Percentiles rank a stretch among this genome's conserved stretches.
Evolutionary conservation across 2,888 invertebrate species (phyloP).

Genomic region (Oxystoma pomonae): DNA sequence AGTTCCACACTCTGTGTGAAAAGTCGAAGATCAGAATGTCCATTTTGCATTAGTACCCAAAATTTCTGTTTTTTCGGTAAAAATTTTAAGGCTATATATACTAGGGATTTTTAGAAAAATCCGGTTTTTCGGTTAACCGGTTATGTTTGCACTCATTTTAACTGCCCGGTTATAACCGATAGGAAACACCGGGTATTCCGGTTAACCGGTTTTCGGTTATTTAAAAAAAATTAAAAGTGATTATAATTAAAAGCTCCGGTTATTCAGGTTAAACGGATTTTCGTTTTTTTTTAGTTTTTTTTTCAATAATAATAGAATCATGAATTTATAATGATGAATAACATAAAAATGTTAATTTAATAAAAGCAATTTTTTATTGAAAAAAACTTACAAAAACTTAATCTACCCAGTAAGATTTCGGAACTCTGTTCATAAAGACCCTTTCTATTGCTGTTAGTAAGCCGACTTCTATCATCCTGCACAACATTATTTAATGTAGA

Average conservation of each 20-base stretch:
- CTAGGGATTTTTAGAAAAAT: not conserved
- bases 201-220: not conserved
- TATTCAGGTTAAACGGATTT: not conserved
- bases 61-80: no score
- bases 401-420: no score
- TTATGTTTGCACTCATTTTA: not conserved
- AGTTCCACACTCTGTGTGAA: no score
- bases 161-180: not conserved
- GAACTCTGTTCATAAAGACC: no score
- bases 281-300: not conserved
- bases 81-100: no score
- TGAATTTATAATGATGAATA: not conserved
- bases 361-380: not conserved
- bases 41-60: no score
- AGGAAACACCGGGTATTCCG: not conserved
- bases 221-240: not conserved
- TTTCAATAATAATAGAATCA: not conserved
- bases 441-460: no score
- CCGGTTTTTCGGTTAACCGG: not conserved
- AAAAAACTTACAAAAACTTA: no score
- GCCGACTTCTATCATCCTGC: no score
- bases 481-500: no score
- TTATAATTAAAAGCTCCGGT: not conserved
- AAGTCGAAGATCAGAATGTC: no score
- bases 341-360: not conserved